These are phyloP conservation scores for Napeogenes sylphis DNA, from an alignment of 2,888 invertebrate genomes.

Conservation along the genomic window DNA sequence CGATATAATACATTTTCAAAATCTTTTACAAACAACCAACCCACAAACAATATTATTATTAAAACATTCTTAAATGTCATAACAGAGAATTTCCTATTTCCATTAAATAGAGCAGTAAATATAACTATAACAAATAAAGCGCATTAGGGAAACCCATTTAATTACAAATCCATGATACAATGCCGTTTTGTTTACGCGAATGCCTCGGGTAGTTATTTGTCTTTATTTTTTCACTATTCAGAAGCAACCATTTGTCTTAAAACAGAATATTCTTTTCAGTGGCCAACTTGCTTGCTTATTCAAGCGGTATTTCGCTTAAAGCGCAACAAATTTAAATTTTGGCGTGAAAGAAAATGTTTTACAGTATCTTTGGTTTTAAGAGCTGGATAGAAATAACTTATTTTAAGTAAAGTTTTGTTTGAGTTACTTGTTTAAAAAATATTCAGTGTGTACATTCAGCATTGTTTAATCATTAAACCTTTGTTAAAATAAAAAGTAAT, in stretches of 20 bases:
- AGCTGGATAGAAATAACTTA: constrained; percentile 3
- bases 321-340: constrained; percentile 25
- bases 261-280: constrained; percentile 17
- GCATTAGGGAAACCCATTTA: constrained; percentile 6
- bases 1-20: too few relatives aligned
- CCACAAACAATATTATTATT: too few relatives aligned
- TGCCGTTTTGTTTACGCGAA: constrained; percentile 6
- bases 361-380: constrained; percentile 5
- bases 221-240: constrained; percentile 7
- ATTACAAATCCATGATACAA: constrained; percentile 5
- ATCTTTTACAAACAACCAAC: too few relatives aligned
- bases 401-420: background rate
- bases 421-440: background rate
- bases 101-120: background rate
- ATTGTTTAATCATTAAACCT: too few relatives aligned
- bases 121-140: background rate
- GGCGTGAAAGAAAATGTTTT: constrained; percentile 19
- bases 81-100: too few relatives aligned
- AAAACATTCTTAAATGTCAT: too few relatives aligned
- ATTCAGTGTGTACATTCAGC: background rate
- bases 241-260: constrained; percentile 22
- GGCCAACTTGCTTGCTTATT: constrained; percentile 23
- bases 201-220: constrained; percentile 7
- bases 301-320: constrained; percentile 23
- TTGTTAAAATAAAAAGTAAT: too few relatives aligned